These are phyloP conservation scores for Mellilla xanthometata DNA, from an alignment of 2,888 invertebrate species.

Conservation along the genomic window DNA sequence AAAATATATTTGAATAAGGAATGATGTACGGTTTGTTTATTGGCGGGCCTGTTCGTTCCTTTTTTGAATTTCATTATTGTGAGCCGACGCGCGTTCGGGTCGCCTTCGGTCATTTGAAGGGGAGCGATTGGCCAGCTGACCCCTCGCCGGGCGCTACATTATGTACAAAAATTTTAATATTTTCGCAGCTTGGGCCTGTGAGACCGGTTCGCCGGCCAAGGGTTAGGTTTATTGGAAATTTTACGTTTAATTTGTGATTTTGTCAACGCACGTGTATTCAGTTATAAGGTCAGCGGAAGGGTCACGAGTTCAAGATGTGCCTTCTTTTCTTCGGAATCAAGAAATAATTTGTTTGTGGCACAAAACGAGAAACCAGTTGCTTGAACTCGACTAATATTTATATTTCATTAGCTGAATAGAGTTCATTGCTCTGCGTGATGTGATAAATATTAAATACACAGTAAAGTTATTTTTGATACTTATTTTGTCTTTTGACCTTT, in stretches of 20 bases:
- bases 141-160: slow-evolving; percentile 65
- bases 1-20: slow-evolving; percentile 77
- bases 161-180: slow-evolving; percentile 76
- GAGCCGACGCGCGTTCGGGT: slow-evolving; percentile 70
- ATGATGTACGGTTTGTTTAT: slow-evolving; percentile 83
- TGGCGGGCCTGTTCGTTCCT: slow-evolving; percentile 75
- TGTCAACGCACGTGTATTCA: slow-evolving; percentile 64
- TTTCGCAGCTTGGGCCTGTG: slow-evolving; percentile 68
- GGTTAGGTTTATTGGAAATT: slow-evolving; percentile 68
- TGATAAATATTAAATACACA: too few relatives aligned
- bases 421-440: too few relatives aligned
- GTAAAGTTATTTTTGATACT: too few relatives aligned
- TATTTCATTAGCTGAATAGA: too few relatives aligned
- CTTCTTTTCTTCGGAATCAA: slow-evolving; percentile 37
- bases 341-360: slow-evolving; percentile 29
- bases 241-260: slow-evolving; percentile 79
- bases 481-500: too few relatives aligned
- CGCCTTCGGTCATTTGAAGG: slow-evolving; percentile 66
- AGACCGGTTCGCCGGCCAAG: slow-evolving; percentile 55
- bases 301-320: slow-evolving; percentile 54
- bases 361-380: slow-evolving; percentile 16
- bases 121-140: slow-evolving; percentile 60
- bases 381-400: too few relatives aligned
- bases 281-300: slow-evolving; percentile 63
- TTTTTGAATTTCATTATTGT: slow-evolving; percentile 74